A percentile compares a stretch with the other conserved stretches of the same genome.
phyloP scores from a whole-genome alignment of 2,888 invertebrate genomes.

The Nephrocerus scutellatus region DNA sequence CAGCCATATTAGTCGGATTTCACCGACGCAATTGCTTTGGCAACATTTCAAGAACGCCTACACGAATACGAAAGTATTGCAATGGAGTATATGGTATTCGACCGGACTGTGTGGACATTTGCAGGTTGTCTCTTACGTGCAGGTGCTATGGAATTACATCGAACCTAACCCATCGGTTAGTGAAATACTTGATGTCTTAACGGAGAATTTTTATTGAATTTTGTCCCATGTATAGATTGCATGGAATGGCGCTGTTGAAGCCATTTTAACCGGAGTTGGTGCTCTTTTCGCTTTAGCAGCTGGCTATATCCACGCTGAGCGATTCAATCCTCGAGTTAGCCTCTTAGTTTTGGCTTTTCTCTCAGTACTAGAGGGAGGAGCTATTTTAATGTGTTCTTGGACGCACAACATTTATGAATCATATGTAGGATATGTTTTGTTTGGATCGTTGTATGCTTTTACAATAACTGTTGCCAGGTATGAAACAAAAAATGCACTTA shows the following conservation, averaged over 20 bases:
- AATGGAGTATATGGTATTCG: conserved; percentile 76
- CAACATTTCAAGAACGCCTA: conserved; percentile 56
- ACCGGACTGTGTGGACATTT: conserved; percentile 64
- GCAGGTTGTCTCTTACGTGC: conserved; percentile 64
- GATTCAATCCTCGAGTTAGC: conserved; percentile 42
- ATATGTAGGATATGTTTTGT: conserved; percentile 68
- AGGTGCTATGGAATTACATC: conserved; percentile 62
- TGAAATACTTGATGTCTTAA: neutral
- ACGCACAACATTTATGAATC: conserved; percentile 59
- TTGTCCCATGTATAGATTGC: conserved; percentile 25
- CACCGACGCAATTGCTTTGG: conserved; percentile 49
- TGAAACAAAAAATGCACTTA: neutral
- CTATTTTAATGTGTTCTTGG: conserved; percentile 53
- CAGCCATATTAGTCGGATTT: conserved; percentile 10
- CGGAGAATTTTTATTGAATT: neutral
- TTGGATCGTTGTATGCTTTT: conserved; percentile 72
- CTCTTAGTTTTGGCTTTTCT: conserved; percentile 48
- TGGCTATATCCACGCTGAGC: conserved; percentile 44
- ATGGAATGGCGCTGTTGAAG: conserved; percentile 77
- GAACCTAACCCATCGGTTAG: conserved; percentile 41
- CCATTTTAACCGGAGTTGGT: conserved; percentile 62
- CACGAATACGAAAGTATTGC: conserved; percentile 54
- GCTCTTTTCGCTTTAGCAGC: conserved; percentile 55
- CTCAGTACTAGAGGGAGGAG: conserved; percentile 52
- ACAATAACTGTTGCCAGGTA: conserved; percentile 43